Evolutionary conservation across 2,888 invertebrate species (phyloP).

Genomic region (Platycheirus rosarum): DNA sequence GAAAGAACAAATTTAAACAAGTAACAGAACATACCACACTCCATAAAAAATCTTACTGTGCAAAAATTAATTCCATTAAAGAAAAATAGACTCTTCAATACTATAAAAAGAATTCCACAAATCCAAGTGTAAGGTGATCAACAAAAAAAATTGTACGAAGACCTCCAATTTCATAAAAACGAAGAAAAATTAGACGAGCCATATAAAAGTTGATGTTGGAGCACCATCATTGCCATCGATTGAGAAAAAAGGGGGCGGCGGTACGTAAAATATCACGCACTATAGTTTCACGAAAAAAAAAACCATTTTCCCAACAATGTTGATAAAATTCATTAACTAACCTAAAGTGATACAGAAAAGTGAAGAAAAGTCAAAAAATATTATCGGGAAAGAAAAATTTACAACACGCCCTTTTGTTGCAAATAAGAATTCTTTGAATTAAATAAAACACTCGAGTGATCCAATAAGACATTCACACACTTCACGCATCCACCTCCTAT

Average conservation of each 20-base stretch:
- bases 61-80: constrained; percentile 58
- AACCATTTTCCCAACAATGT: constrained; percentile 16
- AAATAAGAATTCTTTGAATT: constrained; percentile 38
- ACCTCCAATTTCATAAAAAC: constrained; percentile 6
- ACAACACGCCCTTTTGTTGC: constrained; percentile 61
- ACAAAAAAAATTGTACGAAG: too few relatives aligned
- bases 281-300: constrained; percentile 30
- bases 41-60: constrained; percentile 41
- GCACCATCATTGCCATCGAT: constrained; percentile 74
- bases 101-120: constrained; percentile 15
- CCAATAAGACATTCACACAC: constrained; percentile 43
- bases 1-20: constrained; percentile 25
- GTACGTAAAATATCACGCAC: constrained; percentile 55
- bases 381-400: constrained; percentile 6
- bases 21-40: constrained; percentile 46
- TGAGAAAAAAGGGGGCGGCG: constrained; percentile 71
- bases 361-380: constrained; percentile 20
- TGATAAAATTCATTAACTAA: too few relatives aligned
- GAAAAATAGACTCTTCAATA: constrained; percentile 28
- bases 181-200: constrained; percentile 40
- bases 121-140: not conserved
- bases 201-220: constrained; percentile 65
- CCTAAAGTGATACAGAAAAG: too few relatives aligned
- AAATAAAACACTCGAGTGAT: constrained; percentile 35
- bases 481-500: constrained; percentile 23